Evolutionary conservation across 2,113 vertebrate genomes (phyloP).

Genomic region (Calonectris borealis): DNA sequence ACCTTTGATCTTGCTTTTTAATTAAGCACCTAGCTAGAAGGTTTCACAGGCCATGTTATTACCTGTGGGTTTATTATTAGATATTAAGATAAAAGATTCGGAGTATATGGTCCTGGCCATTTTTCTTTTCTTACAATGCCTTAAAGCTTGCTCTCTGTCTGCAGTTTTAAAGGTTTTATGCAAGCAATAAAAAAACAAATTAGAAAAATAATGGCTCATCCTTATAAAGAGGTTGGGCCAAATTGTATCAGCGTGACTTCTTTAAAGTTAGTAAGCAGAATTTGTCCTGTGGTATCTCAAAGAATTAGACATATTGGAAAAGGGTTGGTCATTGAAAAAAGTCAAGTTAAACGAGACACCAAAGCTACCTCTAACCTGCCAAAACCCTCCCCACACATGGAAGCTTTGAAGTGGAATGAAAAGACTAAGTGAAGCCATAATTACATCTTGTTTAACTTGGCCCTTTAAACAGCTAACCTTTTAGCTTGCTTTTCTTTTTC

Average conservation of each 20-base stretch:
- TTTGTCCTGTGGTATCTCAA: background rate
- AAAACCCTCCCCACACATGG: background rate
- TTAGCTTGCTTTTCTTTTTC: background rate
- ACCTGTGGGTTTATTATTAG: slow-evolving; percentile 30
- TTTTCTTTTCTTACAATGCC: background rate
- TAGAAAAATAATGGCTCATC: background rate
- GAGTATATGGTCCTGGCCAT: background rate
- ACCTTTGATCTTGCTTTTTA: slow-evolving; percentile 52
- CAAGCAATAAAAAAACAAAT: slow-evolving; percentile 19
- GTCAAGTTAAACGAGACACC: background rate
- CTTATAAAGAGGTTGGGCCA: background rate
- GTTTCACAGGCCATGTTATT: slow-evolving; percentile 6
- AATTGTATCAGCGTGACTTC: background rate
- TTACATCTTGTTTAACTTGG: slow-evolving; percentile 18
- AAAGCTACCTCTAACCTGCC: background rate
- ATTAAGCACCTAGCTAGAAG: slow-evolving; percentile 35
- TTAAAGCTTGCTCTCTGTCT: background rate
- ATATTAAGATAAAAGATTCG: slow-evolving; percentile 20
- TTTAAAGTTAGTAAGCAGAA: background rate
- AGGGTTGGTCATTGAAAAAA: background rate
- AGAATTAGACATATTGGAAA: background rate
- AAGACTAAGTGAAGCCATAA: slow-evolving; percentile 10
- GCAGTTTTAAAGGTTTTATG: background rate
- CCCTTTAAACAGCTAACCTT: background rate
- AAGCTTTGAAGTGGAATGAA: slow-evolving; percentile 41